Evolutionary conservation across 1,140 invertebrate genomes (phyloP).

Genomic region (Drosophila baimaii): DNA sequence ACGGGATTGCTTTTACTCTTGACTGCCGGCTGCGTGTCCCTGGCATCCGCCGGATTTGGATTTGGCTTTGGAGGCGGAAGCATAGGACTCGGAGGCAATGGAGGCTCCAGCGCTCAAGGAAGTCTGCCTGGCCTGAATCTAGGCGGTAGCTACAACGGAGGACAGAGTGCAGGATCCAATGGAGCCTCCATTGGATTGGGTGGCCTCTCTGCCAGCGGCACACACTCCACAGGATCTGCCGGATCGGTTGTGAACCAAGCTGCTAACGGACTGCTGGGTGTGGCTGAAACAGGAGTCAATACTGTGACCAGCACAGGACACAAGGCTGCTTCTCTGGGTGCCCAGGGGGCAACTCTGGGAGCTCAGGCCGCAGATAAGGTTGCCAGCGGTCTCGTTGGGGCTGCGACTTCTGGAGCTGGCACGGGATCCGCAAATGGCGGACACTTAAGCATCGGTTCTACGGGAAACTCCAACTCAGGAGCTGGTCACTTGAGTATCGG

Average conservation of each 20-base stretch:
- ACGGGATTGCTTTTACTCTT: conserved; percentile 27
- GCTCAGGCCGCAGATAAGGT: conserved; percentile 1
- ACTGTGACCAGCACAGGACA: conserved; percentile 1
- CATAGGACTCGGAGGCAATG: conserved; percentile 14
- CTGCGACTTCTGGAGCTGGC: background rate
- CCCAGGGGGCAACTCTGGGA: background rate
- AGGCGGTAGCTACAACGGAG: conserved; percentile 19
- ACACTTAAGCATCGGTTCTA: background rate
- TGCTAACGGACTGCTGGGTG: conserved; percentile 12
- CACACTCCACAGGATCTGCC: conserved; percentile 1
- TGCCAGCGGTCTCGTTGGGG: background rate
- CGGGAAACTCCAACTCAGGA: background rate
- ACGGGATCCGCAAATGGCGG: background rate
- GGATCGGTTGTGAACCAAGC: conserved; percentile 12
- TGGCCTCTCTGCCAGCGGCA: background rate
- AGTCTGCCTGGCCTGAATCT: conserved; percentile 17
- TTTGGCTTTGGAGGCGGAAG: conserved; percentile 19
- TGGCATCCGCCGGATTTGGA: conserved; percentile 36
- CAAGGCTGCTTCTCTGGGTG: background rate
- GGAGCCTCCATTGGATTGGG: conserved; percentile 9
- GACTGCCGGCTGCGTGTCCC: conserved; percentile 14
- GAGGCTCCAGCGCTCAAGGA: conserved; percentile 3
- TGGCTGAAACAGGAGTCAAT: conserved; percentile 8
- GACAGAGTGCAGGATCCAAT: conserved; percentile 8
- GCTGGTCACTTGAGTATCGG: background rate